phyloP scores from a whole-genome alignment of 2,888 invertebrate genomes.

The Drosophila bunnanda region DNA sequence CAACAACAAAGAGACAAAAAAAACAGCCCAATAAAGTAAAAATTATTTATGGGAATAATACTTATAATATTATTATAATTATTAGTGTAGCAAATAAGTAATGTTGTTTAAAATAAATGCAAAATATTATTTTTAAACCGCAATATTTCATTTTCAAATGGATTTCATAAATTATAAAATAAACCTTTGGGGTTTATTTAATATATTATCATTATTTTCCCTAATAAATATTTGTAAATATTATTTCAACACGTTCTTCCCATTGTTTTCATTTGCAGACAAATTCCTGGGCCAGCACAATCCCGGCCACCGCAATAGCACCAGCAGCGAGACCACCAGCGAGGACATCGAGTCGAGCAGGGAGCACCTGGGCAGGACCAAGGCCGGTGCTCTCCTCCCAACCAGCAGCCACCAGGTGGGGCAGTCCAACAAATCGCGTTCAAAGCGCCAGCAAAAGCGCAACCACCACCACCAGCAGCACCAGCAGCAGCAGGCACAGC shows the following conservation, averaged over 20 bases:
- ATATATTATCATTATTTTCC: no score
- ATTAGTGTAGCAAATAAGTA: no score
- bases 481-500: constrained; percentile 27
- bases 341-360: constrained; percentile 80
- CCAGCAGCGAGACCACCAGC: constrained; percentile 77
- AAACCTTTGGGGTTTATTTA: no score
- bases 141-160: no score
- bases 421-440: constrained; percentile 48
- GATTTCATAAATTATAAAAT: no score
- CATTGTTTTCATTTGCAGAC: constrained; percentile 45
- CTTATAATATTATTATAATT: no score
- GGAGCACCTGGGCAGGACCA: constrained; percentile 71
- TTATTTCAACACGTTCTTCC: background rate
- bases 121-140: no score
- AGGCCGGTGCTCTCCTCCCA: constrained; percentile 27
- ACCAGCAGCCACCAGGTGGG: constrained; percentile 11
- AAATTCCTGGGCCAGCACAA: constrained; percentile 74
- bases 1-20: no score
- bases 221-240: background rate
- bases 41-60: background rate
- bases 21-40: background rate
- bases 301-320: constrained; percentile 80
- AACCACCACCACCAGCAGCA: constrained; percentile 24
- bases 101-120: no score
- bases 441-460: constrained; percentile 59